phyloP scores from a whole-genome alignment of 2,113 vertebrate genomes.

The Gymnobelideus leadbeateri region DNA sequence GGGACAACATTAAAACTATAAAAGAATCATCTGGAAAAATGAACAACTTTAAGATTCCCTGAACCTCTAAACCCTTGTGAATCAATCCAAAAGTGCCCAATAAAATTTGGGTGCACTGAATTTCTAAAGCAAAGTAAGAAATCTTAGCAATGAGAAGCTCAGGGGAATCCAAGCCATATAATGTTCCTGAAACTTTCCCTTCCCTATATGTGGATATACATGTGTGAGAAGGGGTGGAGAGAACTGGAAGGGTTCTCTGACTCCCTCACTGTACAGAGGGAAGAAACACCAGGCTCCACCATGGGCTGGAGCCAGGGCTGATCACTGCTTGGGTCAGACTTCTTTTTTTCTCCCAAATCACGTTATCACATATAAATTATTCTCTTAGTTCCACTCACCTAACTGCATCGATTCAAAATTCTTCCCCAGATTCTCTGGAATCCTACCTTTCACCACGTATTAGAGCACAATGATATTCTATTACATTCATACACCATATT shows the following conservation, averaged over 20 bases:
- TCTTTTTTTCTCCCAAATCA: background rate
- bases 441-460: background rate
- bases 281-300: background rate
- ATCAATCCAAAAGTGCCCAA: conserved; percentile 43
- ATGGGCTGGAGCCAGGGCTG: background rate
- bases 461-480: background rate
- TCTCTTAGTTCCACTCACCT: background rate
- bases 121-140: background rate
- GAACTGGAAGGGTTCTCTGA: background rate
- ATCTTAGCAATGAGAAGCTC: background rate
- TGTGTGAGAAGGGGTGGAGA: background rate
- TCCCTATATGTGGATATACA: background rate
- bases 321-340: background rate
- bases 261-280: background rate
- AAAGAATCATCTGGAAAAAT: conserved; percentile 69
- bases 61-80: conserved; percentile 55
- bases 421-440: background rate
- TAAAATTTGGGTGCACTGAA: background rate
- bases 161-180: background rate
- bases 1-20: conserved; percentile 57
- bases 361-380: background rate
- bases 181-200: background rate
- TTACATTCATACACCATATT: background rate
- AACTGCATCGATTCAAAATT: background rate
- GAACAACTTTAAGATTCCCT: conserved; percentile 51